Conservation (phyloP, 1,140 invertebrate genomes). For the Brachionus sp. region DNA sequence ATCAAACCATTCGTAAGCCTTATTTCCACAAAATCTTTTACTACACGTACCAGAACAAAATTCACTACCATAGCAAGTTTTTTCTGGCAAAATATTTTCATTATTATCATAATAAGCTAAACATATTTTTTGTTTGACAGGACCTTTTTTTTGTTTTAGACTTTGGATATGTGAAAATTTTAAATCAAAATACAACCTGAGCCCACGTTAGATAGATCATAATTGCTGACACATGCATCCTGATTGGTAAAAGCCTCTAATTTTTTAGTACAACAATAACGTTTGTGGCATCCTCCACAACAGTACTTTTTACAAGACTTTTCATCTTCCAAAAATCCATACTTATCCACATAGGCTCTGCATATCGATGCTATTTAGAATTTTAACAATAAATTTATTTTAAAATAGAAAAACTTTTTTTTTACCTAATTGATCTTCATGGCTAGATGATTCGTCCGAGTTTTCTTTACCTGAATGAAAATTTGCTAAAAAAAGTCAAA, state of each 20-base stretch:
- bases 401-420: background rate
- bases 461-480: background rate
- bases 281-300: background rate
- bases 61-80: background rate
- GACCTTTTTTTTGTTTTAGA: background rate
- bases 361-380: background rate
- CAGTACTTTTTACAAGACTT: background rate
- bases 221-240: background rate
- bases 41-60: slow-evolving; percentile 23
- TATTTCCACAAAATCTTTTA: background rate
- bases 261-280: background rate
- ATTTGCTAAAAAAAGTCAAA: background rate
- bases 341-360: background rate
- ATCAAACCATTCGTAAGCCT: background rate
- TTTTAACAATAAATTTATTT: background rate
- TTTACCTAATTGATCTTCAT: background rate
- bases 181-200: background rate
- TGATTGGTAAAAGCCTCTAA: background rate
- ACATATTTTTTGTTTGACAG: background rate
- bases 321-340: background rate
- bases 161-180: background rate
- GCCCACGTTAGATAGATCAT: background rate
- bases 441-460: background rate
- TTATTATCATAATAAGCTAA: background rate
- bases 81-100: background rate